phyloP scores from a whole-genome alignment of 2,797 vertebrate species.

The Ptychadena robeensis region DNA sequence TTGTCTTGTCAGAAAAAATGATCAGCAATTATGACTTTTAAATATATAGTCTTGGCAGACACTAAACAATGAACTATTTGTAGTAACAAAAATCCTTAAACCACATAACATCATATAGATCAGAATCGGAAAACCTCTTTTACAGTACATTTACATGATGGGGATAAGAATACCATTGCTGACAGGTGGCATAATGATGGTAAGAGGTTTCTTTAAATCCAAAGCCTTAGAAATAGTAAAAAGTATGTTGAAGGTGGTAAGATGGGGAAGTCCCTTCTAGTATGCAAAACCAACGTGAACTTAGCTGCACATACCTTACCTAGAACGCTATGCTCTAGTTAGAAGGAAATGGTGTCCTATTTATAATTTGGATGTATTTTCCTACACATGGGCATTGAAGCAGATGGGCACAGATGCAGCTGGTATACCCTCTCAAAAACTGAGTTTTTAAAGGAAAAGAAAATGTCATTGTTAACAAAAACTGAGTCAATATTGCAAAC shows the following conservation, averaged over 20 bases:
- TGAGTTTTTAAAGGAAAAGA: background rate
- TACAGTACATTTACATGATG: no score
- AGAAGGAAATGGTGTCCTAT: conserved; percentile 5
- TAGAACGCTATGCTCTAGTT: background rate
- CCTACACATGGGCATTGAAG: background rate
- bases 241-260: conserved; percentile 30
- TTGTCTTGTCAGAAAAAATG: no score
- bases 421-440: background rate
- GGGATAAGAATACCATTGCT: background rate
- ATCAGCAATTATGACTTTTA: no score
- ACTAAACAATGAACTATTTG: no score
- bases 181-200: background rate
- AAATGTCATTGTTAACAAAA: background rate
- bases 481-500: no score
- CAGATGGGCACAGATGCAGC: background rate
- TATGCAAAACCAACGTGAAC: conserved; percentile 33
- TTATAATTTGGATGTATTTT: conserved; percentile 33
- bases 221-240: background rate
- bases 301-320: background rate
- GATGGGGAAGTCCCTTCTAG: conserved; percentile 36
- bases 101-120: no score
- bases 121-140: no score
- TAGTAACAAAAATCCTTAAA: no score
- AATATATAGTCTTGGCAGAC: no score
- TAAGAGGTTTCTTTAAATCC: background rate